A percentile compares a stretch with the other conserved stretches of the same genome.
Conservation (phyloP, 1,140 invertebrate genomes). For the Varroa destructor region DNA sequence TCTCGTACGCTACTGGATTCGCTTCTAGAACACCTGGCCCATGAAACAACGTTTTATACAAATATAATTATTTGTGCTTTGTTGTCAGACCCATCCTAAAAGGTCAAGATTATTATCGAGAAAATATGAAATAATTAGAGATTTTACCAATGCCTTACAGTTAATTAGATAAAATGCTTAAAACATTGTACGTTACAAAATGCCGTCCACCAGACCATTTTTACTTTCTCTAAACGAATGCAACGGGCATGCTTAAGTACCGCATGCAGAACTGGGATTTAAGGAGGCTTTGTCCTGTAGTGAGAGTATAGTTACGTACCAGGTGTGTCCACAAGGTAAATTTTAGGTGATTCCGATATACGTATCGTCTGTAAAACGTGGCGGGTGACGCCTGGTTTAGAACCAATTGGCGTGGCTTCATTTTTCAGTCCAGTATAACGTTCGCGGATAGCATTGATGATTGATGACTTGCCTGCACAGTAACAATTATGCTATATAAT, state of each 20-base stretch:
- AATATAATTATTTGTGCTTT: too few species aligned
- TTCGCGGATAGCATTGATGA: constrained; percentile 6
- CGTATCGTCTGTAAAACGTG: constrained; percentile 10
- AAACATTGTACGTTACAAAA: too few species aligned
- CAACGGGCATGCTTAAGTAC: too few species aligned
- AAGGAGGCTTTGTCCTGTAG: not conserved
- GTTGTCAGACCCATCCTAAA: too few species aligned
- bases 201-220: too few species aligned
- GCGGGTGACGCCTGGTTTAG: not conserved
- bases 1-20: constrained; percentile 13
- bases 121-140: too few species aligned
- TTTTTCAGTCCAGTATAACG: not conserved
- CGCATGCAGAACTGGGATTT: too few species aligned
- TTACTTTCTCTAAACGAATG: too few species aligned
- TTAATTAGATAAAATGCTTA: too few species aligned
- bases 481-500: not conserved
- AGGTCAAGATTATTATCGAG: too few species aligned
- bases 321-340: constrained; percentile 11
- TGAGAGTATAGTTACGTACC: not conserved
- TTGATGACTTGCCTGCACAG: not conserved
- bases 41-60: too few species aligned
- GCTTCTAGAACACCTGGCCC: not conserved
- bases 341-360: not conserved
- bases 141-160: too few species aligned
- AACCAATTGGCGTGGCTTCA: not conserved